These are phyloP conservation scores for Tridacna crocea DNA, from an alignment of 2,888 invertebrate species.

Conservation along the genomic window DNA sequence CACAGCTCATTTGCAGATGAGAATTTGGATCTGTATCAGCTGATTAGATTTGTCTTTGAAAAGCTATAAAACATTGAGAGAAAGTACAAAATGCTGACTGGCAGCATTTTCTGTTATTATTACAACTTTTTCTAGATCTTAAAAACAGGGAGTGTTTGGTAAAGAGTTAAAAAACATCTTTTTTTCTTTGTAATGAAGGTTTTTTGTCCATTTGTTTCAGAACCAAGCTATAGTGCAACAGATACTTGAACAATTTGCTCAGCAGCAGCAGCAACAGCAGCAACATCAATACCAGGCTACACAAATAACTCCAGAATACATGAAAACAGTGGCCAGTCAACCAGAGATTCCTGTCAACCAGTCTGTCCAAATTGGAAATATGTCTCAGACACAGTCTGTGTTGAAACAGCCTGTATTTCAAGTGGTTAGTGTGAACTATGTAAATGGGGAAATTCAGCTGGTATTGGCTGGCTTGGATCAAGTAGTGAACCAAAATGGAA, in stretches of 20 bases:
- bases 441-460: constrained; percentile 16
- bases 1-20: no score
- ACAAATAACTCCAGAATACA: background rate
- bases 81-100: no score
- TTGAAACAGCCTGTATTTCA: background rate
- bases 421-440: constrained; percentile 13
- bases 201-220: constrained; percentile 1
- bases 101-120: no score
- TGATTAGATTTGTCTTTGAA: no score
- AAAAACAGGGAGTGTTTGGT: no score
- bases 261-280: constrained; percentile 2
- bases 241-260: constrained; percentile 22
- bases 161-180: no score
- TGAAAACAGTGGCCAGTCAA: constrained; percentile 10
- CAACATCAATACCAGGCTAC: background rate
- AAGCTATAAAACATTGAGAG: no score
- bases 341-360: background rate
- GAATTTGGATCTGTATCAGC: no score
- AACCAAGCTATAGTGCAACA: constrained; percentile 21
- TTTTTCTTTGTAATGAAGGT: background rate
- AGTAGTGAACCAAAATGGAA: background rate
- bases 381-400: background rate
- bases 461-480: background rate
- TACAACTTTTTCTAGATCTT: no score
- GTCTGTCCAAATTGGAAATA: background rate